phyloP scores from a whole-genome alignment of 2,113 vertebrate genomes.

The Nothoprocta pentlandii region DNA sequence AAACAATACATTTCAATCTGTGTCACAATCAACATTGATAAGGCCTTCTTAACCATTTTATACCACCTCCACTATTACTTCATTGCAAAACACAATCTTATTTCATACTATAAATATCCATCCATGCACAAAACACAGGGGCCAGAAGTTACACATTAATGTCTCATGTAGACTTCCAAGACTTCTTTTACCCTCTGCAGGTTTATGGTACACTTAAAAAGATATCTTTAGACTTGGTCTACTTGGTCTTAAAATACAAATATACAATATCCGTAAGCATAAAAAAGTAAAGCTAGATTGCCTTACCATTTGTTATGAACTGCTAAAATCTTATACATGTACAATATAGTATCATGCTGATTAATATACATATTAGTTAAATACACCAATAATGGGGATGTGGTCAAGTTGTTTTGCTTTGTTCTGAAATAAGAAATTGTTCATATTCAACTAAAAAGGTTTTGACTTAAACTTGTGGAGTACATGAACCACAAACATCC shows the following conservation, averaged over 20 bases:
- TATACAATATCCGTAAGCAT: conserved; percentile 77
- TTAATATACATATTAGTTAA: conserved; percentile 71
- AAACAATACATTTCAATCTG: conserved; percentile 78
- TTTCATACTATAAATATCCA: conserved; percentile 49
- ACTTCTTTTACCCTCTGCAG: conserved; percentile 46
- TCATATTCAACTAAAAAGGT: conserved; percentile 26
- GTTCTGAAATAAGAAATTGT: conserved; percentile 18
- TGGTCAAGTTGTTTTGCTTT: conserved; percentile 9
- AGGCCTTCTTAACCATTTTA: conserved; percentile 77
- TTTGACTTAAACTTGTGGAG: neutral
- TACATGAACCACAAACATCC: neutral
- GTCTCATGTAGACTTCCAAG: conserved; percentile 43
- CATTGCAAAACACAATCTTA: conserved; percentile 63
- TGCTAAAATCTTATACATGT: conserved; percentile 77
- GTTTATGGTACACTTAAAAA: conserved; percentile 60
- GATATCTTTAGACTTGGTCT: conserved; percentile 74
- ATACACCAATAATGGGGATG: conserved; percentile 11
- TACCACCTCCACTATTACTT: conserved; percentile 52
- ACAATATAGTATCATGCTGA: conserved; percentile 77
- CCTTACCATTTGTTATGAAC: conserved; percentile 72
- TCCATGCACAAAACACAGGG: conserved; percentile 65
- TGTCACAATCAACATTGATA: conserved; percentile 71
- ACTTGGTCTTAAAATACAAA: conserved; percentile 80
- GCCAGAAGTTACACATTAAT: conserved; percentile 51
- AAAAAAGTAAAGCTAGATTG: conserved; percentile 75